phyloP scores from a whole-genome alignment of 2,797 vertebrate genomes.

The Mormyrops attenuatus region DNA sequence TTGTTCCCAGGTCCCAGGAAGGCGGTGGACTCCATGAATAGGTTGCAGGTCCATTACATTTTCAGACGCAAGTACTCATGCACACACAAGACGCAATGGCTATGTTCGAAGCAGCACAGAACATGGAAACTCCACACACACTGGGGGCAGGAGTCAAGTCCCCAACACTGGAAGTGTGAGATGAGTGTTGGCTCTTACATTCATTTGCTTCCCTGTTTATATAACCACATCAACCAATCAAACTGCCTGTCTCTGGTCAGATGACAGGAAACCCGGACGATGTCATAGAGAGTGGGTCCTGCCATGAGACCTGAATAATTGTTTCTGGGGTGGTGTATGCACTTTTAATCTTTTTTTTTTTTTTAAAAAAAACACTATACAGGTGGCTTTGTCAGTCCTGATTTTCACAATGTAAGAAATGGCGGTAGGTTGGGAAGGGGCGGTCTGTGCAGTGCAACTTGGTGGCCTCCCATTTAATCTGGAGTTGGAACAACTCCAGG shows the following conservation, averaged over 20 bases:
- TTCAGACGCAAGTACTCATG: background rate
- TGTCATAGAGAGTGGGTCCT: background rate
- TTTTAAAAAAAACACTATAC: background rate
- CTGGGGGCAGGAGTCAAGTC: background rate
- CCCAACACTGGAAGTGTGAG: background rate
- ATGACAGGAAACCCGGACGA: background rate
- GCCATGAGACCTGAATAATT: background rate
- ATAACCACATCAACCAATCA: background rate
- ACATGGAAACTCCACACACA: background rate
- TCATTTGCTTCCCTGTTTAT: background rate
- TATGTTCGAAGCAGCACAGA: too few species aligned
- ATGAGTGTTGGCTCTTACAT: background rate
- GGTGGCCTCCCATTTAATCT: too few species aligned
- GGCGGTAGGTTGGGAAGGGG: background rate
- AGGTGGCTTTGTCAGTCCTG: background rate
- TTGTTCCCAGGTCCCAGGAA: background rate
- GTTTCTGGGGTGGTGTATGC: background rate
- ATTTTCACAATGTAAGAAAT: background rate
- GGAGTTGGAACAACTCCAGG: background rate
- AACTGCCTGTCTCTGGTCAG: background rate
- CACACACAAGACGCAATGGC: background rate
- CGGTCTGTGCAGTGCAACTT: background rate
- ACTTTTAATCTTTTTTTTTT: background rate
- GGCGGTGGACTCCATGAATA: too few species aligned
- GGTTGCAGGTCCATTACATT: background rate